phyloP scores from a whole-genome alignment of 2,888 invertebrate genomes.

The Thera obeliscata region DNA sequence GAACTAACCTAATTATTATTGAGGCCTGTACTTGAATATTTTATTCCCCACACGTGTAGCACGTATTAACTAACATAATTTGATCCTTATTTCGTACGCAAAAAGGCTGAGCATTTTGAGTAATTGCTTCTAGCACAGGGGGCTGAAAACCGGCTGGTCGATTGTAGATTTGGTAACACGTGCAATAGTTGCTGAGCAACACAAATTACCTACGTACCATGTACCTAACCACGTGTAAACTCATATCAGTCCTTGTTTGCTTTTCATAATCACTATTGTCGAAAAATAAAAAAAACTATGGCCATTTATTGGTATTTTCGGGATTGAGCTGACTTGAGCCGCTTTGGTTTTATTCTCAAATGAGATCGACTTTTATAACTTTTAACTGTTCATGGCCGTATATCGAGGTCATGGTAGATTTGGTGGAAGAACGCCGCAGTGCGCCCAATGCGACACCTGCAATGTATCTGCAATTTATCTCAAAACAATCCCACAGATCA shows the following conservation, averaged over 20 bases:
- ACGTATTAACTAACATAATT: slow-evolving; percentile 22
- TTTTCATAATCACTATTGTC: too few species aligned
- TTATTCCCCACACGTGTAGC: slow-evolving; percentile 47
- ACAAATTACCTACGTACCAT: neutral
- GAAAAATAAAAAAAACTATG: too few species aligned
- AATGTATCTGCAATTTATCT: slow-evolving; percentile 58
- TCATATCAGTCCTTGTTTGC: neutral
- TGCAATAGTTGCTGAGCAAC: slow-evolving; percentile 55
- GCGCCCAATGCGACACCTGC: slow-evolving; percentile 77
- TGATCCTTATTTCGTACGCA: slow-evolving; percentile 28
- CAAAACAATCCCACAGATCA: slow-evolving; percentile 19
- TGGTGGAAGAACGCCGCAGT: slow-evolving; percentile 72
- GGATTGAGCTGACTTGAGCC: too few species aligned
- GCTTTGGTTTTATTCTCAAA: slow-evolving; percentile 8
- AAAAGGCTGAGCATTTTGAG: slow-evolving; percentile 20
- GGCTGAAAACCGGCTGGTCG: slow-evolving; percentile 29
- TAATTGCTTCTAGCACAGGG: slow-evolving; percentile 24
- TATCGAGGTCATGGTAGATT: slow-evolving; percentile 72
- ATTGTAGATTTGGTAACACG: slow-evolving; percentile 37
- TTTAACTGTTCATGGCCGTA: slow-evolving; percentile 52
- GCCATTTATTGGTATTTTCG: too few species aligned
- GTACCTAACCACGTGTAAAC: slow-evolving; percentile 25
- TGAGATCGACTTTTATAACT: slow-evolving; percentile 19
- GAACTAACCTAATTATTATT: slow-evolving; percentile 54
- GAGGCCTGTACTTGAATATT: slow-evolving; percentile 59